These are phyloP conservation scores for Mimas tiliae DNA, from an alignment of 2,888 invertebrate genomes.

Conservation along the genomic window DNA sequence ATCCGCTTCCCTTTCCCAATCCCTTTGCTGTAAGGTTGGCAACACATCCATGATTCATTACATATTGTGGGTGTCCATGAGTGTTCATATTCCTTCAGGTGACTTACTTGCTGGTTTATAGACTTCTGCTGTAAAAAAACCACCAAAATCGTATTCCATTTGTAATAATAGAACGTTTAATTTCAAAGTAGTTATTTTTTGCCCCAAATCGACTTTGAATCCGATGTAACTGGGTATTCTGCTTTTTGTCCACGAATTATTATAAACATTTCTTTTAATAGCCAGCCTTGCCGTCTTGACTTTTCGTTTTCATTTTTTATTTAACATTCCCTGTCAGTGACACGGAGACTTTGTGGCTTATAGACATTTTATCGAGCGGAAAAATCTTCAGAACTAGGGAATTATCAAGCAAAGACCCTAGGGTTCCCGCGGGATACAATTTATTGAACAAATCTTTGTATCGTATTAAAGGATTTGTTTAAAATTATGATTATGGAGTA, in stretches of 20 bases:
- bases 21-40: too few relatives aligned
- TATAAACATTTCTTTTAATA: slow-evolving; percentile 12
- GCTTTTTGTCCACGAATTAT: slow-evolving; percentile 9
- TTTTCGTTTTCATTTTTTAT: slow-evolving; percentile 22
- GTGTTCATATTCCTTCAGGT: too few relatives aligned
- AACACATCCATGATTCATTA: too few relatives aligned
- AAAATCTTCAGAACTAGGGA: slow-evolving; percentile 29
- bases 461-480: slow-evolving; percentile 4
- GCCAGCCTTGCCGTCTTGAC: background rate
- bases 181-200: background rate
- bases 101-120: too few relatives aligned
- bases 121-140: too few relatives aligned
- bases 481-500: slow-evolving; percentile 12
- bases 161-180: too few relatives aligned
- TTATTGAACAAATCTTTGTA: slow-evolving; percentile 11
- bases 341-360: slow-evolving; percentile 20
- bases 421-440: slow-evolving; percentile 22
- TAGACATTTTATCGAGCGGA: slow-evolving; percentile 27
- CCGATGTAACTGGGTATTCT: background rate
- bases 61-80: too few relatives aligned
- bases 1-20: too few relatives aligned
- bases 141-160: too few relatives aligned
- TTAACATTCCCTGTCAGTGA: slow-evolving; percentile 24
- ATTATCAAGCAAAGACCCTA: slow-evolving; percentile 16
- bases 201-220: background rate